phyloP scores from a whole-genome alignment of 2,113 vertebrate genomes.

The Passer montanus region DNA sequence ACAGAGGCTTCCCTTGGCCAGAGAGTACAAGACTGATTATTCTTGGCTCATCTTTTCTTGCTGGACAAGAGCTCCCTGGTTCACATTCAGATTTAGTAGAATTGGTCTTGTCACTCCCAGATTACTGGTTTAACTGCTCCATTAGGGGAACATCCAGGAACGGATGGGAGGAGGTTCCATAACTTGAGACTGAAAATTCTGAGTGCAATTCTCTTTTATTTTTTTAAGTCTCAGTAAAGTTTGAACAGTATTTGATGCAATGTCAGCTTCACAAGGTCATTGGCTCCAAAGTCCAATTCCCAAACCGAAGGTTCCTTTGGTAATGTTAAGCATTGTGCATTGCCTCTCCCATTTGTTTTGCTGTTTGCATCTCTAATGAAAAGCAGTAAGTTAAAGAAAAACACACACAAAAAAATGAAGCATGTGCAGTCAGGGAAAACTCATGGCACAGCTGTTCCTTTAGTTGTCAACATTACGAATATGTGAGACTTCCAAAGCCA shows the following conservation, averaged over 20 bases:
- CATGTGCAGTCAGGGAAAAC: not conserved
- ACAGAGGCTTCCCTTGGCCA: conserved; percentile 7
- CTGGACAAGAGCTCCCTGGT: conserved; percentile 19
- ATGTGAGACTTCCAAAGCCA: not conserved
- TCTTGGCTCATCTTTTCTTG: conserved; percentile 32
- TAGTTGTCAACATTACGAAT: not conserved
- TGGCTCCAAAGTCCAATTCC: not conserved
- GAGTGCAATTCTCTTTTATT: not conserved
- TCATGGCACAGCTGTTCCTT: not conserved
- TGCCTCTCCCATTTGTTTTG: not conserved
- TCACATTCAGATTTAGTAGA: conserved; percentile 8
- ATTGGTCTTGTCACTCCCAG: conserved; percentile 21
- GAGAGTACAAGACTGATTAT: conserved; percentile 21
- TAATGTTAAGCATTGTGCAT: not conserved
- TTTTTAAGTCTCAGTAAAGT: not conserved
- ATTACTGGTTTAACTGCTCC: conserved; percentile 15
- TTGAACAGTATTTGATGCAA: conserved; percentile 8
- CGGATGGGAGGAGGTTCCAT: not conserved
- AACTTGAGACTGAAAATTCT: not conserved
- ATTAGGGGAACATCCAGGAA: not conserved
- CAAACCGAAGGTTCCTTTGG: not conserved
- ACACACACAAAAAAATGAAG: not conserved
- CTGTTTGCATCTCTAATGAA: not conserved
- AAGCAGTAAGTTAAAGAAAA: not conserved
- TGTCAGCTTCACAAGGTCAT: not conserved